Evolutionary conservation across 2,888 invertebrate species (phyloP).

Genomic region (Calameuta idolon): DNA sequence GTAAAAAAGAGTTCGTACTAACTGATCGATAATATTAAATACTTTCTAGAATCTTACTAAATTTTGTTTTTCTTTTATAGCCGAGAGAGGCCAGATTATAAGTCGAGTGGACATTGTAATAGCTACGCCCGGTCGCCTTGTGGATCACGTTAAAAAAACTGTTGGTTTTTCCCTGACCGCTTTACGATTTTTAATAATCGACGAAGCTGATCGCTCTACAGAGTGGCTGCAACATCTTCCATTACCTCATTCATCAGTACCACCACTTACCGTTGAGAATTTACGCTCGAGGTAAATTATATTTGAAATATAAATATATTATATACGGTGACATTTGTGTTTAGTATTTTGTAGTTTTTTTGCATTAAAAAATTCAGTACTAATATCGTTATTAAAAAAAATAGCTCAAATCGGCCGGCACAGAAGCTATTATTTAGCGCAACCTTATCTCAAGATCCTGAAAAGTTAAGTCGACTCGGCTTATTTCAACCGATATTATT

Average conservation of each 20-base stretch:
- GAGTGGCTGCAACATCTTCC: slow-evolving; percentile 84
- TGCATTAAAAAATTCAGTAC: not conserved
- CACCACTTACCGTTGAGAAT: slow-evolving; percentile 69
- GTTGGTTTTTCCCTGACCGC: slow-evolving; percentile 80
- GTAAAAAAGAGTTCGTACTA: slow-evolving; percentile 61
- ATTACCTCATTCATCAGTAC: slow-evolving; percentile 60
- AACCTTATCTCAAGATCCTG: slow-evolving; percentile 95
- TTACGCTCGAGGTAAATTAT: slow-evolving; percentile 38
- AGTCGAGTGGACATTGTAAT: slow-evolving; percentile 86
- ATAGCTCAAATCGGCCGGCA: slow-evolving; percentile 70
- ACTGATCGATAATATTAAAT: not conserved
- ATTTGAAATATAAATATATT: slow-evolving; percentile 4
- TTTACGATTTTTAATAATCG: slow-evolving; percentile 87
- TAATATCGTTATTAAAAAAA: not conserved
- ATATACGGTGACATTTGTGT: no score
- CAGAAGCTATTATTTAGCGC: slow-evolving; percentile 98
- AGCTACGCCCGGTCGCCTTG: slow-evolving; percentile 92
- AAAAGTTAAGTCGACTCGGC: slow-evolving; percentile 88
- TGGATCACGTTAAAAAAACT: slow-evolving; percentile 90
- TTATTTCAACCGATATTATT: slow-evolving; percentile 94
- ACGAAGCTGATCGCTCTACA: slow-evolving; percentile 97
- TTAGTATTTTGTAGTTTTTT: slow-evolving; percentile 56
- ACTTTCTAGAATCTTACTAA: not conserved
- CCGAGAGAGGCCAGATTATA: slow-evolving; percentile 68
- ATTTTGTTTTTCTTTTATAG: slow-evolving; percentile 42